Evolutionary conservation across 2,113 vertebrate genomes (phyloP).

Genomic region (Chionodraco myersi): DNA sequence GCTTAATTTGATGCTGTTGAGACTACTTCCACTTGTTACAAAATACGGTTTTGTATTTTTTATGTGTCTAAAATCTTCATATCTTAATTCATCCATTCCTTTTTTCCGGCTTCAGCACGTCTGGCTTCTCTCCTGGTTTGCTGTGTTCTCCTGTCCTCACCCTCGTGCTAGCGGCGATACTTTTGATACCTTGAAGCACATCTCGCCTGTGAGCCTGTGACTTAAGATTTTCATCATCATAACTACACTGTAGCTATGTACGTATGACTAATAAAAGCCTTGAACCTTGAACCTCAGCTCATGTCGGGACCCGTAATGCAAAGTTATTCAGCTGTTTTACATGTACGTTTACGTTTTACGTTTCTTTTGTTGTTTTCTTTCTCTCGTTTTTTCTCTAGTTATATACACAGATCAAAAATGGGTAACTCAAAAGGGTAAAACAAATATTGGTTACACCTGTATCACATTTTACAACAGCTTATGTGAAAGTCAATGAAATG

Average conservation of each 20-base stretch:
- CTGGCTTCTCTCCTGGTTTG: slow-evolving; percentile 36
- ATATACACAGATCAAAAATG: too few species aligned
- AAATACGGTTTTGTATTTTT: background rate
- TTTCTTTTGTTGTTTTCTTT: background rate
- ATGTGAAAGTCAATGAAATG: too few species aligned
- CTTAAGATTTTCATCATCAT: too few species aligned
- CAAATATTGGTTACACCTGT: background rate
- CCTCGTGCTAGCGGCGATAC: slow-evolving; percentile 36
- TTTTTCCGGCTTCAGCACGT: slow-evolving; percentile 38
- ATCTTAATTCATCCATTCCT: background rate
- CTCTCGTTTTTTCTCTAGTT: too few species aligned
- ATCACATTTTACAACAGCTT: background rate
- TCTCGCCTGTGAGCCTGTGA: background rate
- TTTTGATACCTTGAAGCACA: slow-evolving; percentile 30
- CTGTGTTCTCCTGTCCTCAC: slow-evolving; percentile 40
- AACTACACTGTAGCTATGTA: too few species aligned
- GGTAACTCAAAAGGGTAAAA: background rate
- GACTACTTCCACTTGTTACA: background rate
- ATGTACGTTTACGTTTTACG: too few species aligned
- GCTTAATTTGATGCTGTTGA: background rate
- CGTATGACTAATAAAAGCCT: too few species aligned
- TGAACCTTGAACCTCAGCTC: too few species aligned
- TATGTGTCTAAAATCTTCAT: background rate
- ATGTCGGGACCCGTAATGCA: background rate
- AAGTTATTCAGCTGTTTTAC: background rate